phyloP scores from a whole-genome alignment of 2,888 invertebrate species.

The Drosophila sordidula region DNA sequence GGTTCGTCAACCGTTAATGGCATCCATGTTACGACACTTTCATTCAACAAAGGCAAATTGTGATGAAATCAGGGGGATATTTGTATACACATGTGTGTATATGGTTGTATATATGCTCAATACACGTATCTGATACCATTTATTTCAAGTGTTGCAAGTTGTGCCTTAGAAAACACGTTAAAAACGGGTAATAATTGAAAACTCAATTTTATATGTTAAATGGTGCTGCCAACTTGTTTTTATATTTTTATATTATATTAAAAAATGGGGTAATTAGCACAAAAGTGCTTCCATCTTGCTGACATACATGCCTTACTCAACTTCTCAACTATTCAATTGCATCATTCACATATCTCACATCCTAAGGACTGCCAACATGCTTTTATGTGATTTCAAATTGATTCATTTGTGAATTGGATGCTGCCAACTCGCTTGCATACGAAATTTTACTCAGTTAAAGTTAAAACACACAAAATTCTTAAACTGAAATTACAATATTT shows the following conservation, averaged over 20 bases:
- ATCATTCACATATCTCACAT: too few species aligned
- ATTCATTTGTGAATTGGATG: neutral
- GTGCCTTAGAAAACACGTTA: too few species aligned
- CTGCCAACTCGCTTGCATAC: neutral
- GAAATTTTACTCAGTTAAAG: neutral
- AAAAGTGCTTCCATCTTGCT: too few species aligned
- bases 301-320: too few species aligned
- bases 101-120: neutral
- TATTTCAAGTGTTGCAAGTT: neutral
- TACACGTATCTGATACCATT: neutral
- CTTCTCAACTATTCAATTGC: too few species aligned
- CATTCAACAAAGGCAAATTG: constrained; percentile 41
- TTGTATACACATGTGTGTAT: neutral
- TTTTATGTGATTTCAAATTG: too few species aligned
- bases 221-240: too few species aligned
- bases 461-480: neutral
- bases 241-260: too few species aligned
- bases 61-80: neutral
- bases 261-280: too few species aligned
- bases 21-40: constrained; percentile 36
- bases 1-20: neutral
- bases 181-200: too few species aligned
- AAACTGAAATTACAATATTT: neutral
- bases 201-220: too few species aligned
- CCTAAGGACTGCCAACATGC: too few species aligned